Base-by-base conservation (phyloP, 2,113 vertebrate genomes). In the Oriolus oriolus region DNA sequence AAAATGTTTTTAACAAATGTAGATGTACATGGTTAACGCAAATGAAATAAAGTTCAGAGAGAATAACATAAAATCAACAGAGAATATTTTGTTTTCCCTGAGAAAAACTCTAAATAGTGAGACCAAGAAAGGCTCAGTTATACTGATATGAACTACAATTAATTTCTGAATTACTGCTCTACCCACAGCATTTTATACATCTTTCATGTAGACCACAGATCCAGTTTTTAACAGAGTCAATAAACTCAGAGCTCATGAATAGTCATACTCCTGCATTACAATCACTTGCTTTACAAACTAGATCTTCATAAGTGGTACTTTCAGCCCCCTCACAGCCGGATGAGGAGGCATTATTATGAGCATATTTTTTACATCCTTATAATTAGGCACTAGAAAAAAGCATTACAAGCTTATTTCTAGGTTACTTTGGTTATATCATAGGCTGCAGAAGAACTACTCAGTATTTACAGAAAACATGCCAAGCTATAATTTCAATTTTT, bases 341-440 rank as follows among this genome's bases (percentile, higher is more conserved):
- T 90, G 77, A 96, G 86, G 91, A 94, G 74, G 56, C 69, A 96
- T 95, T 96, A 95, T 69, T 73, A 91, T 39, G 17, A 91, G 64
- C 53, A 56, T 92, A 76, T 95, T 96, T 92, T 93, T 95, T 83
- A 90, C 44, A 80, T 85, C 69, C 89, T 93, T 52, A 23, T 94
- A 97, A 97, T 97, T 93, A 95, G 88, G 31, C 78, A 81, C 54
- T 77, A 83, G 59, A 85, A 93, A 87, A 92, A 92, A 82, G 81
- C 68, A 50, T 79, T 49, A 89, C 21, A 82, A 93, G 68, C 78
- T 89, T 63, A 84, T 89, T 93, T 87, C 63, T 78, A 77, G 37
- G 79, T 94, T 94, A 79, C 56, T 88, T 68, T 94, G 57, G 52
- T 81, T 92, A 11, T 68, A 71, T 85, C 61, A 79, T 17, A 65